Percentiles rank a stretch among this genome's conserved stretches.
Evolutionary conservation across 2,888 invertebrate species (phyloP).

Genomic region (Anagyrus pseudococci): DNA sequence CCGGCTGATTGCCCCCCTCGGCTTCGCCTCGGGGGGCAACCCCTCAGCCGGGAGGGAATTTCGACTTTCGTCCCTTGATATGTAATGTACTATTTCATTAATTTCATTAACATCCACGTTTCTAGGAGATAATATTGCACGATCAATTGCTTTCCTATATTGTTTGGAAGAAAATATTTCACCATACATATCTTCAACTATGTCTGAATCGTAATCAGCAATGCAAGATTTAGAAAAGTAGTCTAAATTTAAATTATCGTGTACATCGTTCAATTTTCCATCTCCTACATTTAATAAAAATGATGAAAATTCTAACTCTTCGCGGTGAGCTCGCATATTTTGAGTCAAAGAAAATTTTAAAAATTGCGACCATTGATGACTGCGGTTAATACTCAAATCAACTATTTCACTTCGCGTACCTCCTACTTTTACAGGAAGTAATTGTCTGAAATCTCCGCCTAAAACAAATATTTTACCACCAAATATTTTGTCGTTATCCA

Average conservation of each 20-base stretch:
- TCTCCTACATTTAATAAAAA: slow-evolving; percentile 37
- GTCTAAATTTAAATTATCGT: slow-evolving; percentile 33
- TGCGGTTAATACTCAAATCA: slow-evolving; percentile 42
- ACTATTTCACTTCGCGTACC: slow-evolving; percentile 36
- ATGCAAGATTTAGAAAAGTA: slow-evolving; percentile 30
- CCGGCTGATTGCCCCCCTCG: too few relatives aligned
- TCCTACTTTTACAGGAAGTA: slow-evolving; percentile 30
- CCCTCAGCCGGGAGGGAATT: too few relatives aligned
- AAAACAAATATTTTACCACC: slow-evolving; percentile 43
- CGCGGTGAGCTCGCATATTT: slow-evolving; percentile 40
- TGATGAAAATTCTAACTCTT: slow-evolving; percentile 38
- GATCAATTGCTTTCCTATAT: slow-evolving; percentile 33
- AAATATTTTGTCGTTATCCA: slow-evolving; percentile 41
- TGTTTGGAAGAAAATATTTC: slow-evolving; percentile 30
- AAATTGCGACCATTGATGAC: slow-evolving; percentile 41
- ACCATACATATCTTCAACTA: slow-evolving; percentile 35
- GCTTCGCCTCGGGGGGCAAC: too few relatives aligned
- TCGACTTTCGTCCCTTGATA: too few relatives aligned
- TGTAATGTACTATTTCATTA: slow-evolving; percentile 37
- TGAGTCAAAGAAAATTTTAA: slow-evolving; percentile 39
- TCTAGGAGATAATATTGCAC: slow-evolving; percentile 39
- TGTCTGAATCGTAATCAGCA: slow-evolving; percentile 24
- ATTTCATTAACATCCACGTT: slow-evolving; percentile 42
- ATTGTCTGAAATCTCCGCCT: slow-evolving; percentile 37
- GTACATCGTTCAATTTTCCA: slow-evolving; percentile 38